phyloP scores from a whole-genome alignment of 2,113 vertebrate species.

The Lucifuga dentata region DNA sequence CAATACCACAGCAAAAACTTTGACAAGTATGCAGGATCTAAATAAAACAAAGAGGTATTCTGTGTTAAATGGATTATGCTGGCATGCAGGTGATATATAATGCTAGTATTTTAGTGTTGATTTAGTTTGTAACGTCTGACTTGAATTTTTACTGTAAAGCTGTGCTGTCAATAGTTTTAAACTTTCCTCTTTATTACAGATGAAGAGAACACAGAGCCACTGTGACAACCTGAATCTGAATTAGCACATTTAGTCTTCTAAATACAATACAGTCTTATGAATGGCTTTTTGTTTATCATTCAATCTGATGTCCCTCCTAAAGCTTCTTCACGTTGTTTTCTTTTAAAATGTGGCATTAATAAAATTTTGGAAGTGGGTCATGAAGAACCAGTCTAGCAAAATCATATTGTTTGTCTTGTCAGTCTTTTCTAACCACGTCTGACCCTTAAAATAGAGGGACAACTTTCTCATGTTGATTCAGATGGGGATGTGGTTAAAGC shows the following conservation, averaged over 20 bases:
- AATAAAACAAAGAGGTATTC: constrained; percentile 5
- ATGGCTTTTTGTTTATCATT: constrained; percentile 20
- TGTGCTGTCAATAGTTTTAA: background rate
- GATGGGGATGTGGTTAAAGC: background rate
- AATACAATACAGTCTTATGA: constrained; percentile 30
- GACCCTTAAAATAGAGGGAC: background rate
- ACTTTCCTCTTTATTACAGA: background rate
- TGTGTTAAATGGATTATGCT: constrained; percentile 22
- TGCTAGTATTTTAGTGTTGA: background rate
- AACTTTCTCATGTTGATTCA: background rate
- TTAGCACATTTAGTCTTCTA: background rate
- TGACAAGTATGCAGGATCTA: constrained; percentile 10
- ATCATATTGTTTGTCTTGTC: background rate
- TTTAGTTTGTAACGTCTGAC: too few relatives aligned
- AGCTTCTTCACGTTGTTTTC: background rate
- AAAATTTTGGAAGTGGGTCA: background rate
- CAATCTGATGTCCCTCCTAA: constrained; percentile 6
- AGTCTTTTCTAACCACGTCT: background rate
- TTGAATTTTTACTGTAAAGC: too few relatives aligned
- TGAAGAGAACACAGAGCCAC: background rate
- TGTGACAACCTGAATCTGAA: background rate
- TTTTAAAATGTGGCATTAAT: background rate
- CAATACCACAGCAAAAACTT: background rate
- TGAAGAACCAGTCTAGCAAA: constrained; percentile 7
- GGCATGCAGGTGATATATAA: constrained; percentile 22